phyloP scores from a whole-genome alignment of 1,140 invertebrate species.

The Varroa destructor region DNA sequence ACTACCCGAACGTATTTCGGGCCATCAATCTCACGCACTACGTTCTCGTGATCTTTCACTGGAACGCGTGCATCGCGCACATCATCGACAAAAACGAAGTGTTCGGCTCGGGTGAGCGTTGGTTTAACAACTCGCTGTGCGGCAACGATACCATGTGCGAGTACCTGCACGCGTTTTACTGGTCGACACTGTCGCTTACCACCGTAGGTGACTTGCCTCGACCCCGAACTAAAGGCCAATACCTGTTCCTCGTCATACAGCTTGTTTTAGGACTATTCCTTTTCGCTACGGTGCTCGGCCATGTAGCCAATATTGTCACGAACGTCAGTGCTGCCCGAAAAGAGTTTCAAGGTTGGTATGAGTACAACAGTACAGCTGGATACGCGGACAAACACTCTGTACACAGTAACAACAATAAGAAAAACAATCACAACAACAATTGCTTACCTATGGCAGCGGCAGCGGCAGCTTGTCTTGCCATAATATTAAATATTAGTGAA shows the following conservation, averaged over 20 bases:
- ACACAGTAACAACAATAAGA: too few relatives aligned
- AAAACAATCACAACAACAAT: too few relatives aligned
- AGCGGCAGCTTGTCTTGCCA: too few relatives aligned
- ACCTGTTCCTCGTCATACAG: slow-evolving; percentile 76
- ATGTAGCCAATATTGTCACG: slow-evolving; percentile 88
- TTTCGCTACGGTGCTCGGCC: slow-evolving; percentile 79
- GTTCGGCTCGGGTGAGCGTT: slow-evolving; percentile 68
- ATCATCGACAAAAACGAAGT: slow-evolving; percentile 86
- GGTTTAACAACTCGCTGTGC: slow-evolving; percentile 53
- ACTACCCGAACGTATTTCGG: slow-evolving; percentile 94
- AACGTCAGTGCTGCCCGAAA: slow-evolving; percentile 82
- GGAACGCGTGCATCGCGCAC: slow-evolving; percentile 96
- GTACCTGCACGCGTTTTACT: slow-evolving; percentile 94
- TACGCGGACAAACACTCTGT: too few relatives aligned
- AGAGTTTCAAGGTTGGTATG: slow-evolving; percentile 78
- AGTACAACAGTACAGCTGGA: background rate
- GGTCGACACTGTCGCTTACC: slow-evolving; percentile 87
- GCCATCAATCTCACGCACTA: slow-evolving; percentile 84
- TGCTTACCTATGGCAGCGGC: too few relatives aligned
- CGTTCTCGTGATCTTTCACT: slow-evolving; percentile 94
- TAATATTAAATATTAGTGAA: too few relatives aligned
- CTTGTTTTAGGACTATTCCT: slow-evolving; percentile 74
- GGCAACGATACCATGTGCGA: slow-evolving; percentile 74
- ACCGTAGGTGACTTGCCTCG: slow-evolving; percentile 60
- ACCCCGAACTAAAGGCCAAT: slow-evolving; percentile 68